Evolutionary conservation across 2,888 invertebrate species (phyloP), one percentile per base, ranked within the genome.

Genomic region (Acleris cristana): DNA sequence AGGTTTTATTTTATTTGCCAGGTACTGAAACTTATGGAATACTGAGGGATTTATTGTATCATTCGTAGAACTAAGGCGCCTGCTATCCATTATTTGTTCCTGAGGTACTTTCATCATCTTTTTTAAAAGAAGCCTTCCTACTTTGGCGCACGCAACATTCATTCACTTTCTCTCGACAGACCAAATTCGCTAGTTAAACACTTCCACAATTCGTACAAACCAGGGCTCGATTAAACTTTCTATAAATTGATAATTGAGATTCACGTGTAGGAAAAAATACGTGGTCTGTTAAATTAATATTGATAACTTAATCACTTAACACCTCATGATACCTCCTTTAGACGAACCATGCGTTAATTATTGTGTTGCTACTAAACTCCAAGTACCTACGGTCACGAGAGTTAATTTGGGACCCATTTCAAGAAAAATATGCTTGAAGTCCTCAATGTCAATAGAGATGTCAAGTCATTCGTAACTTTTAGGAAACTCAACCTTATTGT

Each of bases 11-110:
- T 58, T 60, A 44, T 54, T 65, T 60, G 54, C 44, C 65, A 65
- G 65, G 65, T 65, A 65, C 55, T 55, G 65, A 65, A 56, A 55
- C 18, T 49, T 61, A 51, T 44, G 51, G 49, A 61, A 65, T 65
- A 60, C 60, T 65, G 45, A n/a, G n/a, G 40, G 40, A 48, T 21
- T 59, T 48, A 48, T 51, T 26, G 16, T 23, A 40, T 40, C n/a
- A 19, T 51, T 26, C 21, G 14, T 55, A 45, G 40, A 26, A 51
- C 34, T 44, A 60, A 40, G 26, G 44, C 30, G 44, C 60, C 30
- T 5, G 30, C 51, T 45, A 49, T 19, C 7, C 19, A 1, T 44
- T 16, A 7, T 14, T 19, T 21, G 18, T 12, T 49, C 21, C 19
- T 44, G 12, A 55, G 40, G 49, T n/a, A 19, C 8, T 19, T 45